Conservation (phyloP, 2,888 invertebrate genomes). For the Tetheella fluctuosa region DNA sequence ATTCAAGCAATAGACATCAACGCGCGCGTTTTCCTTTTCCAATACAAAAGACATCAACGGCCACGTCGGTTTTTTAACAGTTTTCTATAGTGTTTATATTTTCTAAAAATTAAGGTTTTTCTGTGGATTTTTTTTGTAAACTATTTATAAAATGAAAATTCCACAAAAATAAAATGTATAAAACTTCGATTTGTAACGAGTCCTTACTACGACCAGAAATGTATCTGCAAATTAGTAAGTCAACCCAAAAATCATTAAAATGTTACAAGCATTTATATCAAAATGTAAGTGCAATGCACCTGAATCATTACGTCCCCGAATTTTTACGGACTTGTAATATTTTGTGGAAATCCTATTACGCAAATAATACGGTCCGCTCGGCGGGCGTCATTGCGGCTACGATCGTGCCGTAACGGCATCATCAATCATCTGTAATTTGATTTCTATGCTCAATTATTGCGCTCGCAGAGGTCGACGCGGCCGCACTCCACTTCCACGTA, state of each 20-base stretch:
- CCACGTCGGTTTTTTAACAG: too few relatives aligned
- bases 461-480: slow-evolving; percentile 78
- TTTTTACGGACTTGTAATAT: slow-evolving; percentile 41
- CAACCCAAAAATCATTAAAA: too few relatives aligned
- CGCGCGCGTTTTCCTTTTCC: neutral
- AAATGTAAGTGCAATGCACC: neutral
- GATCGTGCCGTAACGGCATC: slow-evolving; percentile 82
- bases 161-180: too few relatives aligned
- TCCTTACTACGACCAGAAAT: too few relatives aligned
- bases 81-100: too few relatives aligned
- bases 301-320: slow-evolving; percentile 12
- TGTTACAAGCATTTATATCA: neutral
- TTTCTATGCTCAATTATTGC: slow-evolving; percentile 84
- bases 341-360: slow-evolving; percentile 75
- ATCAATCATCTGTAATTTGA: slow-evolving; percentile 84
- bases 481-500: slow-evolving; percentile 66
- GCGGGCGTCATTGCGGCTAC: slow-evolving; percentile 75
- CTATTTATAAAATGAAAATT: too few relatives aligned
- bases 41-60: too few relatives aligned
- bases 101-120: too few relatives aligned
- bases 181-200: too few relatives aligned
- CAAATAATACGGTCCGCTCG: slow-evolving; percentile 76
- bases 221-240: too few relatives aligned
- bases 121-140: too few relatives aligned
- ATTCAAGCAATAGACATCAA: neutral